Evolutionary conservation across 2,797 vertebrate genomes (phyloP), one percentile per base, ranked within the genome.

Genomic region (Enoplosus armatus): DNA sequence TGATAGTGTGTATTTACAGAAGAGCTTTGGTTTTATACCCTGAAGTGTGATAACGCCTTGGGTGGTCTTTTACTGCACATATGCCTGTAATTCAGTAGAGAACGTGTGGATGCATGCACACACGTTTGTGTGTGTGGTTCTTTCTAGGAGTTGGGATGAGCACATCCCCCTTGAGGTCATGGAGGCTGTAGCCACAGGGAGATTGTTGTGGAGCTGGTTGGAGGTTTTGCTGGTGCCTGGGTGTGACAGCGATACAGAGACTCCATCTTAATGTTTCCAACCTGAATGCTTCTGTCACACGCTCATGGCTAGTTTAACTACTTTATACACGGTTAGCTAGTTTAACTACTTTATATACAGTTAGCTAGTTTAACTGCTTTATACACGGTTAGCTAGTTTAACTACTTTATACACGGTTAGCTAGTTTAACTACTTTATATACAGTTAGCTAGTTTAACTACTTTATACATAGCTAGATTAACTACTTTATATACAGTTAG

Each of bases 201-300:
- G 66, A 27, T 56, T 76, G 77, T 71, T 85, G 81, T 72, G 78
- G 55, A 68, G 29, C 64, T 35, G 53, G 18, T 27, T 33, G 22
- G 66, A 75, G 79, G 51, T 67, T 82, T 72, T 56, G 20, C 26
- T 53, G 81, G 61, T 63, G 63, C 7, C 31, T 54, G 79, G 69
- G 75, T 62, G 69, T 69, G 39, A 41, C 39, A 45, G 41, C 41
- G 5, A 43, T 16, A 71, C 75, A 33, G 27, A 65, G 41, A 54
- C 54, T 79, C 45, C 41, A 31, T 53, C 35, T 50, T n/a, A 71
- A 65, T 8, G 51, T 31, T 67, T 48, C n/a, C 31, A 29, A 22
- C 27, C 33, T 18, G 11, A 14, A n/a, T 18, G 3, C 5, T 54
- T 20, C 48, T 41, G 37, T 41, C 33, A 27, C 24, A 18, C 20